A percentile compares a stretch with the other conserved stretches of the same genome.
Conservation (phyloP, 2,888 invertebrate species). For the Aphidius colemani region DNA sequence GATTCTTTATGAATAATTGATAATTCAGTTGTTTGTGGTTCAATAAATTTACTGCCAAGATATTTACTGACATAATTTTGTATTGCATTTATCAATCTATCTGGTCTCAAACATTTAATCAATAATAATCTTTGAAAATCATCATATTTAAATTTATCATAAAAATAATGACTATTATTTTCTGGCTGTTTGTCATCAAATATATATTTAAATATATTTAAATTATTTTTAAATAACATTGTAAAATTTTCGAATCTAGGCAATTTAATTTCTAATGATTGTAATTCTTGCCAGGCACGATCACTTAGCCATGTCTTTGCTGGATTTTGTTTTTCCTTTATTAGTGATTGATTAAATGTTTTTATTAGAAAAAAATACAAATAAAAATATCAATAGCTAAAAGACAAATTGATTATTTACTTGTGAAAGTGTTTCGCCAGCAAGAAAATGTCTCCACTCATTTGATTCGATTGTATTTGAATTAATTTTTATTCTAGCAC, state of each 20-base stretch:
- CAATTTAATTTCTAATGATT: slow-evolving; percentile 69
- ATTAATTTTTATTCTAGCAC: slow-evolving; percentile 71
- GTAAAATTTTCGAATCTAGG: slow-evolving; percentile 69
- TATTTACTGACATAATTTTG: slow-evolving; percentile 73
- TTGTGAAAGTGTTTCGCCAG: slow-evolving; percentile 69
- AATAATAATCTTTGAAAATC: slow-evolving; percentile 79
- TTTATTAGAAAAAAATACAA: background rate
- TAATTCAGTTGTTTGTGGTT: slow-evolving; percentile 85
- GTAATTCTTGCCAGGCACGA: slow-evolving; percentile 81
- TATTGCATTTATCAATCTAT: slow-evolving; percentile 81
- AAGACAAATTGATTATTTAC: slow-evolving; percentile 49
- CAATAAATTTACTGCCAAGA: slow-evolving; percentile 79
- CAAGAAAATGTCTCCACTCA: slow-evolving; percentile 79
- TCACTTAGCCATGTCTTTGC: slow-evolving; percentile 79
- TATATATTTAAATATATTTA: slow-evolving; percentile 65
- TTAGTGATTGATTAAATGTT: slow-evolving; percentile 8
- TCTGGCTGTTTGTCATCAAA: slow-evolving; percentile 75
- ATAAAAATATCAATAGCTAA: background rate
- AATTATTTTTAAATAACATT: slow-evolving; percentile 64
- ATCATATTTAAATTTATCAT: slow-evolving; percentile 60
- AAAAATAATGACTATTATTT: slow-evolving; percentile 41
- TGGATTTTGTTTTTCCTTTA: slow-evolving; percentile 69
- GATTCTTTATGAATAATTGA: slow-evolving; percentile 82
- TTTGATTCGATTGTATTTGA: slow-evolving; percentile 64
- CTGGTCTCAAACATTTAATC: slow-evolving; percentile 79